Percentiles rank a stretch among this genome's conserved stretches.
Conservation (phyloP, 2,113 vertebrate species). For the Periophthalmus modestus region DNA sequence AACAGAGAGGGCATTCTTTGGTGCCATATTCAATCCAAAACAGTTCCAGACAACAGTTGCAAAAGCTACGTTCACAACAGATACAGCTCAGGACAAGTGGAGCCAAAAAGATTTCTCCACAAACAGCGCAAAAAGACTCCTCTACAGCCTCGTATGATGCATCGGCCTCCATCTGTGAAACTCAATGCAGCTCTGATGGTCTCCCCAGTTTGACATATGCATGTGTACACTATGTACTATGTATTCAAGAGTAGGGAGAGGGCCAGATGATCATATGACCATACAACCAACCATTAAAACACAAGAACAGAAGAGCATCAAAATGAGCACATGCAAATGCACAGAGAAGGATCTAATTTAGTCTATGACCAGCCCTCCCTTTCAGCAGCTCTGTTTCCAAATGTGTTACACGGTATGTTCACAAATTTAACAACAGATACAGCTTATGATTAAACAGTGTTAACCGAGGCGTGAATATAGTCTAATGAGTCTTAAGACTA, state of each 20-base stretch:
- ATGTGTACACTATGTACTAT: constrained; percentile 27
- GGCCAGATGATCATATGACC: constrained; percentile 11
- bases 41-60: constrained; percentile 45
- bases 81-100: constrained; percentile 55
- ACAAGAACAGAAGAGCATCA: background rate
- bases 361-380: background rate
- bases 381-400: background rate
- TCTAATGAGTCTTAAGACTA: too few relatives aligned
- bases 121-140: constrained; percentile 43
- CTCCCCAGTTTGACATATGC: constrained; percentile 1
- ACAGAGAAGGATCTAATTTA: background rate
- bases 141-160: constrained; percentile 28
- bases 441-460: background rate
- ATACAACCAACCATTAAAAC: constrained; percentile 19
- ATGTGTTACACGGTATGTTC: too few relatives aligned
- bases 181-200: constrained; percentile 15
- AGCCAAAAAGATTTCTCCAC: constrained; percentile 40
- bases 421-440: background rate
- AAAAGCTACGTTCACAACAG: constrained; percentile 46
- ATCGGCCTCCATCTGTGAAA: constrained; percentile 41
- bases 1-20: constrained; percentile 52
- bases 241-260: background rate
- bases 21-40: constrained; percentile 47
- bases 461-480: too few relatives aligned
- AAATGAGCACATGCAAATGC: background rate